Evolutionary conservation across 2,888 invertebrate genomes (phyloP), one percentile per base, ranked within the genome.

Genomic region (Erebia aethiops): DNA sequence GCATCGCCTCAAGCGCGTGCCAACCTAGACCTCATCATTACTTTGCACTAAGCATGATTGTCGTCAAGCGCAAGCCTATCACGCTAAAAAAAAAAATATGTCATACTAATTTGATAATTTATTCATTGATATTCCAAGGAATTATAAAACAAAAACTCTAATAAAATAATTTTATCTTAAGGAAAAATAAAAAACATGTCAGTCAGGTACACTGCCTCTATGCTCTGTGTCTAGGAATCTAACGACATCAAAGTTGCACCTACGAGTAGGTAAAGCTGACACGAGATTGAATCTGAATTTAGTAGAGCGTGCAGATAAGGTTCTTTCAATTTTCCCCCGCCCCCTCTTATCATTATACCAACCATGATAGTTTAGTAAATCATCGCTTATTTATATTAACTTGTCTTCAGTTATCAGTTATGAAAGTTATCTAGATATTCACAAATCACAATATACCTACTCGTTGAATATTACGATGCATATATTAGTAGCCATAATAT

Each of bases 261-360:
- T 58, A n/a, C n/a, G 0, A 26, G 14, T 35, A n/a, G n/a, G n/a
- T n/a, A 14, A 58, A 9, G 18, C 18, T 46, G 21, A 14, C 46
- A 21, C 51, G 57, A 61, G 64, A 67, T 70, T 69, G 69, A 64
- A 74, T 71, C 58, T 16, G 49, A 73, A 67, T 46, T 68, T 35
- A 9, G 66, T 88, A 82, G 87, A 89, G 85, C 88, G 87, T 84
- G 82, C 74, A 83, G 79, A 84, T 79, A 72, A 82, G 83, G 80
- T 78, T 83, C 80, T 81, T 82, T 82, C 80, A 85, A n/a, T 85
- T 86, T 82, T 86, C 35, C 7, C 35, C 35, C 35, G 35, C 35
- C 35, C 35, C 35, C 46, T 4, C 2, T 3, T 46, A 46, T 46
- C 11, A 13, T 13, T 18, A 18, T 54, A 9, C 16, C 10, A 18